phyloP scores from a whole-genome alignment of 2,113 vertebrate genomes.

The Phyllopteryx taeniolatus region DNA sequence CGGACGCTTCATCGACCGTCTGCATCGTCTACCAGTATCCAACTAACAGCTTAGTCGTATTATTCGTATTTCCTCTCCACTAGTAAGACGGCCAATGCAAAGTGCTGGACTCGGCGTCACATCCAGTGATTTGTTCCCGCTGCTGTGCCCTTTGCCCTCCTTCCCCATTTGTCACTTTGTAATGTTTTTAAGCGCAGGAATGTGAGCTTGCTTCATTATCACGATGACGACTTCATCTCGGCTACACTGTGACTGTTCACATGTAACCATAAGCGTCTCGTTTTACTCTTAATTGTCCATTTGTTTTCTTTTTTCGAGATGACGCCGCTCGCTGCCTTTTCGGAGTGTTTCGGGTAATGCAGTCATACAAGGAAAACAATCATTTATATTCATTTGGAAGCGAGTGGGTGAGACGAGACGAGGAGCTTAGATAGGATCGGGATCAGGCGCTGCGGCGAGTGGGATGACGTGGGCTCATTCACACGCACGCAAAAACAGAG shows the following conservation, averaged over 20 bases:
- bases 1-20: background rate
- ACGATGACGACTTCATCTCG: background rate
- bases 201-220: conserved; percentile 37
- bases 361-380: conserved; percentile 74
- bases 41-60: background rate
- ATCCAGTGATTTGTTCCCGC: conserved; percentile 58
- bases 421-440: conserved; percentile 60
- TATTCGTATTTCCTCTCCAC: conserved; percentile 44
- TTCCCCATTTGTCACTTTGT: conserved; percentile 56
- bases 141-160: conserved; percentile 59
- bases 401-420: conserved; percentile 55
- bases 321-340: conserved; percentile 43
- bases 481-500: background rate
- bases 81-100: conserved; percentile 33
- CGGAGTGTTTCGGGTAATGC: conserved; percentile 70
- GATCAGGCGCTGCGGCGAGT: conserved; percentile 15
- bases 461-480: conserved; percentile 29
- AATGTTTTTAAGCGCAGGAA: conserved; percentile 56
- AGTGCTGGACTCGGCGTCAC: conserved; percentile 34
- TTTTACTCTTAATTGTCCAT: conserved; percentile 23
- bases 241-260: conserved; percentile 13
- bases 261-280: background rate
- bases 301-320: conserved; percentile 60
- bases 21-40: background rate
- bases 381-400: conserved; percentile 72